A percentile compares a stretch with the other conserved stretches of the same genome.
Evolutionary conservation across 2,888 invertebrate genomes (phyloP).

Genomic region (Nipponacmea schrenckii): DNA sequence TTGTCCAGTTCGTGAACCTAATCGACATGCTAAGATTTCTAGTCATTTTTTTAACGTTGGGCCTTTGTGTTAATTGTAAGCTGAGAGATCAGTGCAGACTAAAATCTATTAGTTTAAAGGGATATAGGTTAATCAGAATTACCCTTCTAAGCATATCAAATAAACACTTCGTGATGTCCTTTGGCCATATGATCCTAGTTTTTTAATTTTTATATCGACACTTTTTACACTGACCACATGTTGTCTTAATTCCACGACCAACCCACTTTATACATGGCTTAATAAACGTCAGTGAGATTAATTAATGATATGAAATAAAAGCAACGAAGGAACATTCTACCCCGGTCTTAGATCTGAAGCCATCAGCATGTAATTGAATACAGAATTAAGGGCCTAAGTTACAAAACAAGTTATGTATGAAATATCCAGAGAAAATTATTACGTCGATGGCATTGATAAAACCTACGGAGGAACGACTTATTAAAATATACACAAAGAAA

Average conservation of each 20-base stretch:
- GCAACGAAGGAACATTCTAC: too few species aligned
- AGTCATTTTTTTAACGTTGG: conserved; percentile 3
- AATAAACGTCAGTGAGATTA: background rate
- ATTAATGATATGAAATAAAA: too few species aligned
- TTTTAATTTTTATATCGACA: conserved; percentile 5
- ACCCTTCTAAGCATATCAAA: conserved; percentile 5
- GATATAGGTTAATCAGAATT: conserved; percentile 5
- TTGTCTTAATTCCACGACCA: background rate
- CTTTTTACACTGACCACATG: conserved; percentile 4
- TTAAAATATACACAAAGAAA: too few species aligned
- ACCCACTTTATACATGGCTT: background rate
- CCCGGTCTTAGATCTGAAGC: too few species aligned
- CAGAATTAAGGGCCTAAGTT: too few species aligned
- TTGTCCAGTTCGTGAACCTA: background rate
- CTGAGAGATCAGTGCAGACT: background rate
- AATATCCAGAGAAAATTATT: too few species aligned
- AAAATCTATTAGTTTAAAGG: background rate
- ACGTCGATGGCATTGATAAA: too few species aligned
- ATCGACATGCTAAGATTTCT: background rate
- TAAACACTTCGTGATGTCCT: background rate
- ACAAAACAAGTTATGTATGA: too few species aligned
- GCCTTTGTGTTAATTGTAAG: background rate
- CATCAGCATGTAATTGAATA: too few species aligned
- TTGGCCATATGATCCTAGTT: background rate
- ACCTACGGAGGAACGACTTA: too few species aligned